Percentiles rank a stretch among this genome's conserved stretches.
phyloP scores from a whole-genome alignment of 1,140 invertebrate genomes.

The Ctenoplectra terminalis region DNA sequence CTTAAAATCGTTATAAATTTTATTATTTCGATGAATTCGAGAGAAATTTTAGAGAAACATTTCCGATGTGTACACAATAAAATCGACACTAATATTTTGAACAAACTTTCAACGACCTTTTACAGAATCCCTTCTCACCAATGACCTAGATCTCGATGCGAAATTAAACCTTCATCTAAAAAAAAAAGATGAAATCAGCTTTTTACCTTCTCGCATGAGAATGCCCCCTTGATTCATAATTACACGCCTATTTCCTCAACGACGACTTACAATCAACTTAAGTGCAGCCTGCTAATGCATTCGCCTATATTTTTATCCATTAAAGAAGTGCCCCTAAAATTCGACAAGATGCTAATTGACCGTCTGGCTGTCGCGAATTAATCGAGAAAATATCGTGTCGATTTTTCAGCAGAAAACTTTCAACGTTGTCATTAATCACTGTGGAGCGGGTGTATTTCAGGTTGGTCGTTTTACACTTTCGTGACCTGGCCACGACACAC shows the following conservation, averaged over 20 bases:
- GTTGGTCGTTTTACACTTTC: constrained; percentile 53
- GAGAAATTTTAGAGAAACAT: too few relatives aligned
- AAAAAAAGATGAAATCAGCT: too few relatives aligned
- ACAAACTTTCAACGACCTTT: too few relatives aligned
- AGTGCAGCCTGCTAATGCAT: not conserved
- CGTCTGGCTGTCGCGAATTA: not conserved
- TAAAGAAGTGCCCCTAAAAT: not conserved
- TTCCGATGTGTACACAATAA: too few relatives aligned
- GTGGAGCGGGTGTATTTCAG: constrained; percentile 12
- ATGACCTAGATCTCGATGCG: too few relatives aligned
- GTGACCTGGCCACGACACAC: constrained; percentile 61
- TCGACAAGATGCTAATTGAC: not conserved
- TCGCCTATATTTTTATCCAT: not conserved
- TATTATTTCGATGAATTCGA: too few relatives aligned
- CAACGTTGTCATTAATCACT: constrained; percentile 55
- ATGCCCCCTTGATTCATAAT: not conserved
- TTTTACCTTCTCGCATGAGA: too few relatives aligned
- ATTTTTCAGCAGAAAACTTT: constrained; percentile 25
- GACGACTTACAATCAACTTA: not conserved
- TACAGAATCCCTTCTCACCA: too few relatives aligned
- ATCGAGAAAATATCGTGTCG: constrained; percentile 14
- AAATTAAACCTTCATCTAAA: too few relatives aligned
- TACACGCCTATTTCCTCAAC: not conserved
- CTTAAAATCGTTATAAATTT: too few relatives aligned
- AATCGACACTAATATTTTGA: too few relatives aligned